A percentile compares a stretch with the other conserved stretches of the same genome.
phyloP scores from a whole-genome alignment of 2,797 vertebrate species.

The Lacerta bilineata region DNA sequence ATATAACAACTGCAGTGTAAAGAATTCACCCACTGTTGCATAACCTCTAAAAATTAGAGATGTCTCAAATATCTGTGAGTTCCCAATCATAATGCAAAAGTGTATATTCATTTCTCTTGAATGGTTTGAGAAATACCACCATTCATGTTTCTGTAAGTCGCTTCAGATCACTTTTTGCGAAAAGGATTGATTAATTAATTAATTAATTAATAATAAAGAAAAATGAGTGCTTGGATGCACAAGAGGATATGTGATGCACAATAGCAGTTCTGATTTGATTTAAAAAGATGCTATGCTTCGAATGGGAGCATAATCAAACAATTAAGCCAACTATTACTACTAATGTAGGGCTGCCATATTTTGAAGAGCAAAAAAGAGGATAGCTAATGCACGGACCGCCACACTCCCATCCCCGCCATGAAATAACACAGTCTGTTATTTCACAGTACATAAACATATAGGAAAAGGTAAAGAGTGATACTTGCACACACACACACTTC shows the following conservation, averaged over 20 bases:
- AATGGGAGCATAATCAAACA: not conserved
- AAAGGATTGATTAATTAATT: too few relatives aligned
- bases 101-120: not conserved
- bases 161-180: too few relatives aligned
- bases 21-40: constrained; percentile 21
- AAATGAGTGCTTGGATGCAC: not conserved
- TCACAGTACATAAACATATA: too few relatives aligned
- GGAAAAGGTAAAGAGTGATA: too few relatives aligned
- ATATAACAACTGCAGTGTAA: constrained; percentile 11
- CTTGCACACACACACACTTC: too few relatives aligned
- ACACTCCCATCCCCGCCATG: too few relatives aligned
- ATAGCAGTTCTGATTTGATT: not conserved
- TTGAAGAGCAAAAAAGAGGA: too few relatives aligned
- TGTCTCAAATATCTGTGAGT: not conserved
- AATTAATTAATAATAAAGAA: too few relatives aligned
- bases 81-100: not conserved
- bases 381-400: too few relatives aligned
- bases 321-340: too few relatives aligned
- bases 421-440: too few relatives aligned
- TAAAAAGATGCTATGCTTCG: not conserved
- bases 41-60: constrained; percentile 28
- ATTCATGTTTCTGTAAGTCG: not conserved
- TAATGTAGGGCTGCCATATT: too few relatives aligned
- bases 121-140: not conserved
- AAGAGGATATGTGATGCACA: not conserved